A percentile compares a stretch with the other conserved stretches of the same genome.
These are phyloP conservation scores for Cavia aperea DNA, from an alignment of 2,113 vertebrate genomes.

Conservation along the genomic window DNA sequence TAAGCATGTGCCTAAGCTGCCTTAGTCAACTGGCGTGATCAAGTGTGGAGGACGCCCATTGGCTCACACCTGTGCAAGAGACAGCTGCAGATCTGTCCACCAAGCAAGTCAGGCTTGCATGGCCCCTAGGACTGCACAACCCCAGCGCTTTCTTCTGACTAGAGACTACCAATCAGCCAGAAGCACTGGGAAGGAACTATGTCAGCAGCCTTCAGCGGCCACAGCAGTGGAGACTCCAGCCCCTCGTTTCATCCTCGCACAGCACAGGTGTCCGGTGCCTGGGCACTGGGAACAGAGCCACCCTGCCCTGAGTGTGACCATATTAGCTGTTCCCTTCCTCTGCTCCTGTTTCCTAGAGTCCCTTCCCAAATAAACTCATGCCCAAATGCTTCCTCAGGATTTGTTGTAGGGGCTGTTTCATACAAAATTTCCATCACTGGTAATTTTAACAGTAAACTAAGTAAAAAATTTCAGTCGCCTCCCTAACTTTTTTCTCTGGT, in stretches of 20 bases:
- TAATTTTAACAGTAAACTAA: background rate
- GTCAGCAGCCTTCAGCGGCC: background rate
- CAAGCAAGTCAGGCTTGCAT: background rate
- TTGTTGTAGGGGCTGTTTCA: background rate
- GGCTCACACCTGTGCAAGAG: background rate
- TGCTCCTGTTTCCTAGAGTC: background rate
- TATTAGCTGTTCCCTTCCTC: background rate
- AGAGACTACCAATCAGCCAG: background rate
- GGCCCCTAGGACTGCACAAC: background rate
- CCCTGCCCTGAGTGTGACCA: background rate
- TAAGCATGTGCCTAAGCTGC: background rate
- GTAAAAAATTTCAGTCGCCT: background rate
- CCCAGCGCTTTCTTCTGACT: background rate
- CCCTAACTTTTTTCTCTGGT: background rate
- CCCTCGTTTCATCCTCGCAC: background rate
- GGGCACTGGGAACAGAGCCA: background rate
- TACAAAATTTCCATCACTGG: background rate
- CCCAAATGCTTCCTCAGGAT: background rate
- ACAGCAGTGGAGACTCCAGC: background rate
- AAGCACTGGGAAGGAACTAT: background rate
- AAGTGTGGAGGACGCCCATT: background rate
- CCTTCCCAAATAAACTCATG: background rate
- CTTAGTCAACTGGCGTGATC: background rate
- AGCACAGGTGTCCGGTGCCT: background rate
- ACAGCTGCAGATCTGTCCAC: background rate